Conservation (phyloP, 2,888 invertebrate genomes). For the Sipha maydis region DNA sequence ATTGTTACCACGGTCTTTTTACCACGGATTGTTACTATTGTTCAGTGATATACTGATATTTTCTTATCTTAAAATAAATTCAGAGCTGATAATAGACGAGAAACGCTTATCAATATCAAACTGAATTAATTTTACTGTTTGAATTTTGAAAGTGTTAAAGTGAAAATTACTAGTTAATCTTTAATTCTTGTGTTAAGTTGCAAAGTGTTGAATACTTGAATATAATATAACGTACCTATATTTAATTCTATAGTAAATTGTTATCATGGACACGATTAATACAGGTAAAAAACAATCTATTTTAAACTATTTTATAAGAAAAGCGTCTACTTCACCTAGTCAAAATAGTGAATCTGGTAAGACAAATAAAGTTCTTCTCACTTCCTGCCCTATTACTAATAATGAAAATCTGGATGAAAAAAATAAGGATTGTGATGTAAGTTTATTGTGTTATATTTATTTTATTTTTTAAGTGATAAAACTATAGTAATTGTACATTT, state of each 20-base stretch:
- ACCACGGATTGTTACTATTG: neutral
- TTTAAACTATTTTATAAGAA: too few species aligned
- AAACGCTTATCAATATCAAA: neutral
- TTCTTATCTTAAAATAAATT: neutral
- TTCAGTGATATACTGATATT: too few species aligned
- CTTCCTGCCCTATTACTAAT: neutral
- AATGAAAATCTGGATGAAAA: neutral
- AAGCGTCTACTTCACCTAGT: too few species aligned
- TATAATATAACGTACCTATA: neutral
- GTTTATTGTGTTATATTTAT: too few species aligned
- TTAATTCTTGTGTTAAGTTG: neutral
- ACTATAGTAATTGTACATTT: too few species aligned
- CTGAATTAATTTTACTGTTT: neutral
- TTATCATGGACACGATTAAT: neutral
- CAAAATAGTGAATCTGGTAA: too few species aligned
- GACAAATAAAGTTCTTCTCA: slow-evolving; percentile 3
- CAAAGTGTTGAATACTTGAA: neutral
- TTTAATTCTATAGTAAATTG: neutral
- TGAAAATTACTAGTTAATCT: neutral
- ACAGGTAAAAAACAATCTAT: too few species aligned
- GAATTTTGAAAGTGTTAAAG: neutral
- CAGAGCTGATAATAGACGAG: neutral
- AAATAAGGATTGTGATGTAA: neutral
- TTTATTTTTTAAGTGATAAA: too few species aligned
- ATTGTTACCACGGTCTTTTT: slow-evolving; percentile 17